A percentile compares a stretch with the other conserved stretches of the same genome.
These are phyloP conservation scores for Drosophila watanabei DNA, from an alignment of 1,140 invertebrate species.

Conservation along the genomic window DNA sequence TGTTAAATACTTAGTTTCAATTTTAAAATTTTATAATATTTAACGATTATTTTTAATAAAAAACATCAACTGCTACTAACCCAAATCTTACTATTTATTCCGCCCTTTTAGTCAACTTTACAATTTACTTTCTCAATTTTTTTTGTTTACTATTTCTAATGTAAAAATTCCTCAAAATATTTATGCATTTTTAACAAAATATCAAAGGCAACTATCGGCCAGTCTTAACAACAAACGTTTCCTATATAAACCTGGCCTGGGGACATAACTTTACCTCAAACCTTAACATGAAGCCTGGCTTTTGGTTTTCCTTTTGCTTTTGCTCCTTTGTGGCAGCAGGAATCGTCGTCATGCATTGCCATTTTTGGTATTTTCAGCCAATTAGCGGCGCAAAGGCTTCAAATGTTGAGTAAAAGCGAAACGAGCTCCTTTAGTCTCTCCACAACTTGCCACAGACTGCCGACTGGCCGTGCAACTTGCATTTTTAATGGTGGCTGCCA, in stretches of 20 bases:
- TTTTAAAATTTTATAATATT: too few species aligned
- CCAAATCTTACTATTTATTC: neutral
- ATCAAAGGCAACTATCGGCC: neutral
- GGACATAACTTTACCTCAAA: slow-evolving; percentile 18
- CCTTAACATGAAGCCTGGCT: neutral
- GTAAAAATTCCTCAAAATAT: neutral
- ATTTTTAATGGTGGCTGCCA: slow-evolving; percentile 73
- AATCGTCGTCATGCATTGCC: slow-evolving; percentile 78
- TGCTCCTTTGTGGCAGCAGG: slow-evolving; percentile 16
- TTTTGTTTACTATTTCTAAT: too few species aligned
- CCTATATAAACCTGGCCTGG: slow-evolving; percentile 10
- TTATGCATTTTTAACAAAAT: neutral
- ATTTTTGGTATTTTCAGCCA: slow-evolving; percentile 85
- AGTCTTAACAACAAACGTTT: slow-evolving; percentile 10
- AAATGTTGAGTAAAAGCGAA: slow-evolving; percentile 84
- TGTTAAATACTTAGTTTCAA: too few species aligned
- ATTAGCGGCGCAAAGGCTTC: slow-evolving; percentile 82
- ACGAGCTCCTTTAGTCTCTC: slow-evolving; percentile 50
- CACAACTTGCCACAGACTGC: slow-evolving; percentile 1
- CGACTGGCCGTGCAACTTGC: slow-evolving; percentile 76
- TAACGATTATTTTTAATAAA: too few species aligned
- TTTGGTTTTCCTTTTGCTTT: slow-evolving; percentile 5
- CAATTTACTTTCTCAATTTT: too few species aligned
- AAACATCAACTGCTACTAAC: neutral
- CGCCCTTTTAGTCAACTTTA: neutral